A percentile compares a stretch with the other conserved stretches of the same genome.
Evolutionary conservation across 1,140 invertebrate species (phyloP).

Genomic region (Hestina assimilis): DNA sequence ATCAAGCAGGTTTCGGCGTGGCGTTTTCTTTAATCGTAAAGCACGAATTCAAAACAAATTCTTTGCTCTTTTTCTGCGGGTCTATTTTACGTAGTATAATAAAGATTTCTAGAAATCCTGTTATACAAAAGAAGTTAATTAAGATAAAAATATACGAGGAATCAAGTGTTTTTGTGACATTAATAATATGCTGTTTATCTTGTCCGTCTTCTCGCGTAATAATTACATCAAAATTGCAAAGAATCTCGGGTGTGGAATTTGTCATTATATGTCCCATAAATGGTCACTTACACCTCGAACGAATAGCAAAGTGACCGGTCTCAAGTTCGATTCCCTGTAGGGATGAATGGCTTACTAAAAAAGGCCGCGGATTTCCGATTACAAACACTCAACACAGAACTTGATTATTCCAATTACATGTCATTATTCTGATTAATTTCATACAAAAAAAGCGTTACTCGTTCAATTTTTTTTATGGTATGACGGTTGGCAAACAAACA

Average conservation of each 20-base stretch:
- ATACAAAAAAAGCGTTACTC: conserved; percentile 15
- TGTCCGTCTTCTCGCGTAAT: conserved; percentile 20
- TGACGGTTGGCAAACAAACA: too few relatives aligned
- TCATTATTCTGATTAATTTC: conserved; percentile 31
- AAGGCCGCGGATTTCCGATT: conserved; percentile 23
- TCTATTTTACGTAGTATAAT: too few relatives aligned
- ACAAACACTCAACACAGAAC: conserved; percentile 9
- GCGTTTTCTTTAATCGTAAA: too few relatives aligned
- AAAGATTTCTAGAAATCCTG: too few relatives aligned
- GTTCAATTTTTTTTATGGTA: too few relatives aligned
- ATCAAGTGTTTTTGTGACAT: neutral
- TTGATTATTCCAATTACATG: conserved; percentile 23
- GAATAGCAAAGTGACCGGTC: conserved; percentile 29
- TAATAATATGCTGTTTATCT: conserved; percentile 2
- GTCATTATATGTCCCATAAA: conserved; percentile 38
- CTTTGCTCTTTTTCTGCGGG: too few relatives aligned
- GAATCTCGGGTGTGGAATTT: conserved; percentile 28
- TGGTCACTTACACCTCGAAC: conserved; percentile 28
- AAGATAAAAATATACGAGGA: neutral
- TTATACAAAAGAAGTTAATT: neutral
- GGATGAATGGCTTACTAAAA: conserved; percentile 27
- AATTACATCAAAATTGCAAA: conserved; percentile 31
- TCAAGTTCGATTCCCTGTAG: conserved; percentile 20
- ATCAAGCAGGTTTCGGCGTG: too few relatives aligned
- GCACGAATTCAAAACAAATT: too few relatives aligned